Base-by-base conservation (phyloP, 2,113 vertebrate species). In the Psilopsiagon aymara region DNA sequence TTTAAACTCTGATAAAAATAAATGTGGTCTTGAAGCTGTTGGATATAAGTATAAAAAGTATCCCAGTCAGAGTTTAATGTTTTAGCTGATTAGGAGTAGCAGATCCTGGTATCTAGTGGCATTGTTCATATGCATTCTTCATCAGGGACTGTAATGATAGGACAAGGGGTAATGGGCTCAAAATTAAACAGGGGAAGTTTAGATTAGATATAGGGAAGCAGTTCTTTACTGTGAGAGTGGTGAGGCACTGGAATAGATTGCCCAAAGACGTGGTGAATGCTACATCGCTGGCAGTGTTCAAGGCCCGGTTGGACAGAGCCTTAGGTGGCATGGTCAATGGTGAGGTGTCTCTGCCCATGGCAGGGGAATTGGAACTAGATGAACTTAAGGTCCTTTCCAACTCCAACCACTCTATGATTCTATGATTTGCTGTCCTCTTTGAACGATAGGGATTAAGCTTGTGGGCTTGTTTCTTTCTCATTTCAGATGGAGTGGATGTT, bases 401-500 rank as follows among this genome's bases (percentile, higher is more conserved):
- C 33, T 33, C n/a, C 35, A 59, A 24, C 21, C 57, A 59, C 33
- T 59, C 57, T 35, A 16, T 35, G 33, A 24, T 59, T 59, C 33
- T n/a, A n/a, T n/a, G 55, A n/a, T 24, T 88, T 21, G 13, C 47
- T 51, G 0, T 13, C 24, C 73, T 37, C 11, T 59, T 82, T 89
- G 46, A 44, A 29, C 60, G 25, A n/a, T 17, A 84, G 17, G 8
- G 1, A 31, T 94, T 94, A 96, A 74, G 60, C 52, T 76, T 69
- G 63, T 78, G 94, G 66, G 31, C 4, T 0, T 83, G 25, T 86
- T 76, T 95, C 89, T 88, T 78, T 97, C 88, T 97, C 70, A 5
- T 97, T 98, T 88, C 98, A 99, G 99, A 99, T 96, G 99, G 98
- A 92, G 98, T 98, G 97, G 99, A 99, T 97, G 97, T 99, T 95